These are phyloP conservation scores for Rhabdornis inornatus DNA, from an alignment of 2,113 vertebrate species.

Conservation along the genomic window DNA sequence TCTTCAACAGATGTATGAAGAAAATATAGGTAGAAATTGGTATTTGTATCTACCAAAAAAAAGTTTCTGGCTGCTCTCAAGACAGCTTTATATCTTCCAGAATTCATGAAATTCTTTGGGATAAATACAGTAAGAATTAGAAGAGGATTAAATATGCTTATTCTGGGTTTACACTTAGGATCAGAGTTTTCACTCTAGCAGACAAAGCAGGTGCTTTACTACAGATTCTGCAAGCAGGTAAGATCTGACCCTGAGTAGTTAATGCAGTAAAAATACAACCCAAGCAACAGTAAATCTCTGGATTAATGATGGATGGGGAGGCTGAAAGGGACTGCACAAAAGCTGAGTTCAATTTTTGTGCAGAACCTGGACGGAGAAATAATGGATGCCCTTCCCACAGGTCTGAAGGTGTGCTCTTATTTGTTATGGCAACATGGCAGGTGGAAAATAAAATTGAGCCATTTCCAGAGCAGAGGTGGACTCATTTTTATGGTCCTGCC, in stretches of 20 bases:
- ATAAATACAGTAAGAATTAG: not conserved
- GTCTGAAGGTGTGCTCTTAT: not conserved
- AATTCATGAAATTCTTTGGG: not conserved
- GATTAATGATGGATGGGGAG: slow-evolving; percentile 19
- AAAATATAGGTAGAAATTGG: not conserved
- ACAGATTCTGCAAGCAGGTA: not conserved
- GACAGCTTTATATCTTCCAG: not conserved
- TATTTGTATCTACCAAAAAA: not conserved
- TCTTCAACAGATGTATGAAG: not conserved
- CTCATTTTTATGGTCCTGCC: slow-evolving; percentile 50
- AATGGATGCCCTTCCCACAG: not conserved
- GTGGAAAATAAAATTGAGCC: slow-evolving; percentile 33
- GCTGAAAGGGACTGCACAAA: not conserved
- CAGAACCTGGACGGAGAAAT: not conserved
- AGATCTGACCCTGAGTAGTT: not conserved
- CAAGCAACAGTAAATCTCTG: slow-evolving; percentile 13
- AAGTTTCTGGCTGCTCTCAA: not conserved
- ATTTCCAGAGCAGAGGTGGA: slow-evolving; percentile 35
- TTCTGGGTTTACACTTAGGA: not conserved
- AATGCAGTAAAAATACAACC: slow-evolving; percentile 6
- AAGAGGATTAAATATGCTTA: not conserved
- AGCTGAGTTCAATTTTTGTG: not conserved
- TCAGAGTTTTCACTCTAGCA: not conserved
- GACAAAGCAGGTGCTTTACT: not conserved
- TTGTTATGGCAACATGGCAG: slow-evolving; percentile 40